Evolutionary conservation across 2,888 invertebrate genomes (phyloP).

Genomic region (Copidosoma aretas): DNA sequence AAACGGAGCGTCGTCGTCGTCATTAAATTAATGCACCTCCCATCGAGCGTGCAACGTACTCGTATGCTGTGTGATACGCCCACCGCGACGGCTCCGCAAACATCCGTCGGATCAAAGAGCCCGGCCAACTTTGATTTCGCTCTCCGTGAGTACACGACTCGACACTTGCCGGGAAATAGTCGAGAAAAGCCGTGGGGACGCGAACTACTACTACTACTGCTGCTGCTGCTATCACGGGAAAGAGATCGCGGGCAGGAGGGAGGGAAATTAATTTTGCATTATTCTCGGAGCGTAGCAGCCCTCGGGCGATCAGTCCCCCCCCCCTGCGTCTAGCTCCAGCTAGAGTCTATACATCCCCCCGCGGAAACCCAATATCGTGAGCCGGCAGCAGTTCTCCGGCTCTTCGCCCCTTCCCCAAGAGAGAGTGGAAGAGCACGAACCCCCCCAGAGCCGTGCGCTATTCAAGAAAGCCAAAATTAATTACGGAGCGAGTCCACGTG

Average conservation of each 20-base stretch:
- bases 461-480: conserved; percentile 43
- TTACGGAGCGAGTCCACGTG: conserved; percentile 41
- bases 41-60: neutral
- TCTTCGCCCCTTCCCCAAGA: no score
- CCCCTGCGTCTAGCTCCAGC: neutral
- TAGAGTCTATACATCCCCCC: conserved; percentile 8
- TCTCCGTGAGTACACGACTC: neutral
- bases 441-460: conserved; percentile 25
- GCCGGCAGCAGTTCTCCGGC: no score
- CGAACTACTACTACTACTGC: neutral
- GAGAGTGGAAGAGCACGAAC: neutral
- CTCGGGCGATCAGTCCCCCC: conserved; percentile 27
- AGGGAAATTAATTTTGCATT: neutral
- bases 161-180: neutral
- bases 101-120: neutral
- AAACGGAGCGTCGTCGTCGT: neutral
- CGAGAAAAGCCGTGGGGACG: conserved; percentile 5
- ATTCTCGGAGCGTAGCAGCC: conserved; percentile 6
- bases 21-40: neutral
- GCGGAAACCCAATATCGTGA: conserved; percentile 35
- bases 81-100: neutral
- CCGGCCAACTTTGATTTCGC: no score
- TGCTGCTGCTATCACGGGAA: conserved; percentile 6
- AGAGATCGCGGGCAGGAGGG: conserved; percentile 14
- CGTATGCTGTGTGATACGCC: neutral